Percentiles rank a stretch among this genome's conserved stretches.
Evolutionary conservation across 2,797 vertebrate species (phyloP).

Genomic region (Stomatorhinus walkeri): DNA sequence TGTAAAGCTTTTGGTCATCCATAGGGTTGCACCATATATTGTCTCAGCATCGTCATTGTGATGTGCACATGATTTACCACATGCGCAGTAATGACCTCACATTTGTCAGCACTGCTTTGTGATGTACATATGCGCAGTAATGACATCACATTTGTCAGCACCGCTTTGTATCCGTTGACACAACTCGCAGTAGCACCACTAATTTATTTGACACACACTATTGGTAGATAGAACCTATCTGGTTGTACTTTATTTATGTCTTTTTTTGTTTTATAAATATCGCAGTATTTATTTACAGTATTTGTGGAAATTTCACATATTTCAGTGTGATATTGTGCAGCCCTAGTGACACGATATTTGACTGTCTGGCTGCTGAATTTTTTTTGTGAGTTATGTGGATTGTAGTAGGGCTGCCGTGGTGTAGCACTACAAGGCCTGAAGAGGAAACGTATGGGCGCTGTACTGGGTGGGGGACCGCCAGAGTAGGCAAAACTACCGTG

Average conservation of each 20-base stretch:
- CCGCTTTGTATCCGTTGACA: background rate
- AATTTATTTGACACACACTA: background rate
- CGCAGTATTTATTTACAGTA: background rate
- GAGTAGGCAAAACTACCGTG: too few relatives aligned
- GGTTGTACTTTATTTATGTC: too few relatives aligned
- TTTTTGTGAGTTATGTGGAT: background rate
- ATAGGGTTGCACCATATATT: background rate
- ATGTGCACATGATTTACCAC: too few relatives aligned
- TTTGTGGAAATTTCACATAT: background rate
- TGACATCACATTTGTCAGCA: background rate
- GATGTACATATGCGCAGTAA: background rate
- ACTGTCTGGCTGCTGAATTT: too few relatives aligned
- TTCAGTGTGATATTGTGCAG: background rate
- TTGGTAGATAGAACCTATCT: background rate
- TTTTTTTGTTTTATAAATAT: background rate
- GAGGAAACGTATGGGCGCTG: too few relatives aligned
- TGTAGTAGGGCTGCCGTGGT: too few relatives aligned
- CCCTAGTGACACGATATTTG: background rate
- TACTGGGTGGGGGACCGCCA: too few relatives aligned
- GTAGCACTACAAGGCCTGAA: too few relatives aligned
- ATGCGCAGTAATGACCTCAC: background rate
- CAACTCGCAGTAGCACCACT: background rate
- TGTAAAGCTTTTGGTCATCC: background rate
- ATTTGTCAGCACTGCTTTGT: background rate
- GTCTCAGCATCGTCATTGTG: background rate